Percentiles rank a stretch among this genome's conserved stretches.
Evolutionary conservation across 2,888 invertebrate genomes (phyloP).

Genomic region (Euproctis similis): DNA sequence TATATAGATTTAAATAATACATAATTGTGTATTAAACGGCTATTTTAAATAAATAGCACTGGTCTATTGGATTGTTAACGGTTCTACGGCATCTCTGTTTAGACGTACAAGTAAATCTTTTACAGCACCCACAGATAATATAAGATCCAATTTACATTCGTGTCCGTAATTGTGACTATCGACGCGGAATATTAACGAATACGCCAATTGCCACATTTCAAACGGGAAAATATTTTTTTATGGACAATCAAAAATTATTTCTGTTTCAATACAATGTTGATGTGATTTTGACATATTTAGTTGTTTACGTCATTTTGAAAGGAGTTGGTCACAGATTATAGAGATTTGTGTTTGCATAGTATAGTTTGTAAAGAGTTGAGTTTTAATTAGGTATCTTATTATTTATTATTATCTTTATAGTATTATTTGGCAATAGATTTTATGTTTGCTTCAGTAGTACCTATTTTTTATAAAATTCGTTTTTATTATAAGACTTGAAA

Average conservation of each 20-base stretch:
- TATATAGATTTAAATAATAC: too few relatives aligned
- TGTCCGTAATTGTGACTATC: slow-evolving; percentile 50
- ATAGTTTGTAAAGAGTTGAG: not conserved
- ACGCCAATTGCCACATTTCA: slow-evolving; percentile 70
- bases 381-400: not conserved
- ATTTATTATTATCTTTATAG: not conserved
- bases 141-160: slow-evolving; percentile 62
- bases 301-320: too few relatives aligned
- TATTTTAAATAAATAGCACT: too few relatives aligned
- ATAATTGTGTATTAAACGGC: too few relatives aligned
- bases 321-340: too few relatives aligned
- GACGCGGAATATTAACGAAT: slow-evolving; percentile 56
- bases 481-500: too few relatives aligned
- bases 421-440: not conserved
- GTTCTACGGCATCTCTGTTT: slow-evolving; percentile 28
- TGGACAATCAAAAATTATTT: slow-evolving; percentile 18
- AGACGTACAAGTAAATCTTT: slow-evolving; percentile 44
- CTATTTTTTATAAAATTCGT: too few relatives aligned
- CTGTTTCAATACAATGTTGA: not conserved
- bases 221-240: slow-evolving; percentile 13
- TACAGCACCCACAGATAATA: slow-evolving; percentile 52
- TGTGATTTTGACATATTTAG: too few relatives aligned
- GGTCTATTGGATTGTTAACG: slow-evolving; percentile 10
- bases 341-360: not conserved
- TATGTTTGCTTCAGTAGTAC: too few relatives aligned